These are phyloP conservation scores for Coracias cyanogaster DNA, from an alignment of 2,797 vertebrate species.

Conservation along the genomic window DNA sequence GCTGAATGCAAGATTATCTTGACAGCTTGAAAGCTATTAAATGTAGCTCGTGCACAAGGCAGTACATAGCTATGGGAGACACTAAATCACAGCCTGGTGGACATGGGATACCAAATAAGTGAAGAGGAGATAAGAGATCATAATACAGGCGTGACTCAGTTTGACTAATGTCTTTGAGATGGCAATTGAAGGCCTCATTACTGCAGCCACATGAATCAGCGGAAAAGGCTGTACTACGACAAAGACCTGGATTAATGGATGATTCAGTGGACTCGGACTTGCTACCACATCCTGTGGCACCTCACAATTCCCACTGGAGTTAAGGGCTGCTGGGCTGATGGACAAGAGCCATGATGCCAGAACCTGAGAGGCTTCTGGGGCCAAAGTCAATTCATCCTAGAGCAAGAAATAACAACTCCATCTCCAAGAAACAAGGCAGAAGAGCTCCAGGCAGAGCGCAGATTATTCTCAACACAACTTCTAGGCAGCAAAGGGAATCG, in stretches of 20 bases:
- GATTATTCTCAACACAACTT: background rate
- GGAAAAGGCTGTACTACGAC: background rate
- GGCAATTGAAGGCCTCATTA: background rate
- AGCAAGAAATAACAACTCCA: background rate
- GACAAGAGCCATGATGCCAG: background rate
- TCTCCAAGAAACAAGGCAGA: background rate
- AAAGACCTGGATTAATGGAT: background rate
- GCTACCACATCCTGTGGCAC: background rate
- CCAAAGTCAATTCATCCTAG: background rate
- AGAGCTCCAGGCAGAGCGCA: background rate
- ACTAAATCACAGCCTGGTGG: slow-evolving; percentile 1
- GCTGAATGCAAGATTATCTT: slow-evolving; percentile 46
- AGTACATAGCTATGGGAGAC: background rate
- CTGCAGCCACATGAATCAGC: background rate
- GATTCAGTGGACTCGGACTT: background rate
- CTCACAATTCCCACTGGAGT: slow-evolving; percentile 16
- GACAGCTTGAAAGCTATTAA: slow-evolving; percentile 43
- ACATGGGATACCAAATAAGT: slow-evolving; percentile 31
- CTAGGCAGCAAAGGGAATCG: background rate
- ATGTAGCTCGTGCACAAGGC: background rate
- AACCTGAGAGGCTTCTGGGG: background rate
- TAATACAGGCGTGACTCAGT: background rate
- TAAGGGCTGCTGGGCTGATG: background rate
- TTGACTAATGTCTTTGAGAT: background rate
- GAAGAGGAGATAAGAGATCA: background rate